Evolutionary conservation across 2,797 vertebrate genomes (phyloP).

Genomic region (Podargus strigoides): DNA sequence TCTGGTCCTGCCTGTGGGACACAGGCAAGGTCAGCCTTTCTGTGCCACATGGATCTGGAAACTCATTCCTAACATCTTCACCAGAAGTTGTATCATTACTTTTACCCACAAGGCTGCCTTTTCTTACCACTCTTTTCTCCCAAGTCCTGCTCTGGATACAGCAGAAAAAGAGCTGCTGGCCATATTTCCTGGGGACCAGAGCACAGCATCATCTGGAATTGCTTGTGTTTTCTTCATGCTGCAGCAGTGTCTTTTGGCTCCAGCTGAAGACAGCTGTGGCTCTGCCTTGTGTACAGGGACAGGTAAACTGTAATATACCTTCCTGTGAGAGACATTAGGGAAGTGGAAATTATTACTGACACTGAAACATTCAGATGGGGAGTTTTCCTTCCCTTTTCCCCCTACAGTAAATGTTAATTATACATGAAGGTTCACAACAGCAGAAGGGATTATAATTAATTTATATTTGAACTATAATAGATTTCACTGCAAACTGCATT

Average conservation of each 20-base stretch:
- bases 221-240: background rate
- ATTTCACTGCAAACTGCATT: constrained; percentile 66
- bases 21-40: background rate
- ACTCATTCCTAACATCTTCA: background rate
- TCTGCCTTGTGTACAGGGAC: background rate
- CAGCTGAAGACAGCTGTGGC: background rate
- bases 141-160: background rate
- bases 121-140: background rate
- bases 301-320: constrained; percentile 1
- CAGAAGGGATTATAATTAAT: constrained; percentile 76
- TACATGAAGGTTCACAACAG: constrained; percentile 66
- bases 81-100: background rate
- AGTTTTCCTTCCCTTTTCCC: background rate
- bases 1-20: background rate
- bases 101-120: background rate
- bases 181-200: background rate
- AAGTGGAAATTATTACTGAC: background rate
- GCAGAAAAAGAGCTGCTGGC: background rate
- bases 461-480: constrained; percentile 69
- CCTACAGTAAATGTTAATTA: constrained; percentile 67
- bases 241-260: background rate
- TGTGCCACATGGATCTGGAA: background rate
- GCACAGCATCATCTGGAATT: background rate
- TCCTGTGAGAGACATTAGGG: background rate
- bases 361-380: background rate